Evolutionary conservation across 2,888 invertebrate genomes (phyloP).

Genomic region (Drosophila cognata): DNA sequence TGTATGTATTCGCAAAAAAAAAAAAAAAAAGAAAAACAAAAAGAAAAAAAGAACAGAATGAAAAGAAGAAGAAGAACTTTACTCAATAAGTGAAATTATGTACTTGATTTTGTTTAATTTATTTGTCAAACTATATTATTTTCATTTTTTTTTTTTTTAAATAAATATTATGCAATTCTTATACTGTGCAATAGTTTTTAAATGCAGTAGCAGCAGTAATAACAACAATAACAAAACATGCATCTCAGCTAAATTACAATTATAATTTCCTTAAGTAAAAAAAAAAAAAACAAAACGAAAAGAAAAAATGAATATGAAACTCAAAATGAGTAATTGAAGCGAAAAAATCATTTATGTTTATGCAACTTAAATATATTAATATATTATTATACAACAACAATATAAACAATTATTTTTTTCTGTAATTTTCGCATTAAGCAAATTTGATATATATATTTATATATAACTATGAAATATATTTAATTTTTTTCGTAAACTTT

Average conservation of each 20-base stretch:
- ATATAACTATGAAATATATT: constrained; percentile 40
- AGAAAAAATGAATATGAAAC: constrained; percentile 11
- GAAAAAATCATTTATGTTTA: constrained; percentile 47
- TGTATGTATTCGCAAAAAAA: constrained; percentile 11
- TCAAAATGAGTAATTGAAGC: constrained; percentile 17
- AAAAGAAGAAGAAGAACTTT: constrained; percentile 12
- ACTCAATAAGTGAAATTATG: constrained; percentile 64
- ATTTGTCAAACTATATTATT: constrained; percentile 51
- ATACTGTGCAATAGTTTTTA: constrained; percentile 78
- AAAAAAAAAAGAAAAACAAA: neutral
- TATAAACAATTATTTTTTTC: constrained; percentile 59
- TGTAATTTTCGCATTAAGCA: constrained; percentile 66
- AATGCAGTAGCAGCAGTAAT: constrained; percentile 51
- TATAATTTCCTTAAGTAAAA: constrained; percentile 65
- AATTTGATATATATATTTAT: constrained; percentile 51
- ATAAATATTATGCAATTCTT: constrained; percentile 60
- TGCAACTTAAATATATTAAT: constrained; percentile 57
- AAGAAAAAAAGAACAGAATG: neutral
- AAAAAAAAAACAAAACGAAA: constrained; percentile 10
- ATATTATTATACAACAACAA: constrained; percentile 47
- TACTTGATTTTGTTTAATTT: constrained; percentile 74
- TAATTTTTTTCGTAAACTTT: constrained; percentile 58
- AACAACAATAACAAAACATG: constrained; percentile 59
- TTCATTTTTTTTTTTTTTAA: constrained; percentile 29
- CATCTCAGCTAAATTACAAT: constrained; percentile 72